Evolutionary conservation across 2,113 vertebrate genomes (phyloP).

Genomic region (Euleptes europaea): DNA sequence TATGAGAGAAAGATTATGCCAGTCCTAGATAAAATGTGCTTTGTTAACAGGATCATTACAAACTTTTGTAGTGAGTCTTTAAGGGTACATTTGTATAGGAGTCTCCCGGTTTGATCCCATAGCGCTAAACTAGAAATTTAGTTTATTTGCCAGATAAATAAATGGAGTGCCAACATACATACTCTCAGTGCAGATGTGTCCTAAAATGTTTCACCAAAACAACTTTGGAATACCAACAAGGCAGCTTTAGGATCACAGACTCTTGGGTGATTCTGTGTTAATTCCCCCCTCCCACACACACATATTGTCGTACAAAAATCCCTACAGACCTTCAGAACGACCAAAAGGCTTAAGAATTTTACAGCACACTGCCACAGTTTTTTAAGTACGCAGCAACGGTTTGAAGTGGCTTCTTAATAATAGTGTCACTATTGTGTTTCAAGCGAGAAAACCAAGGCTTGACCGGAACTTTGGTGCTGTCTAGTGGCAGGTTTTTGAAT

Average conservation of each 20-base stretch:
- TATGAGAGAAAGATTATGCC: not conserved
- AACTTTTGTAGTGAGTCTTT: not conserved
- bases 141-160: too few species aligned
- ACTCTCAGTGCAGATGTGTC: too few species aligned
- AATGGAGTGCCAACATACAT: too few species aligned
- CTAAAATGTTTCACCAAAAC: too few species aligned
- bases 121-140: not conserved
- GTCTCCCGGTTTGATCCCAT: not conserved
- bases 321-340: not conserved
- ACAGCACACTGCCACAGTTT: not conserved
- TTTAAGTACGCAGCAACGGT: not conserved
- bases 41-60: not conserved
- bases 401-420: not conserved
- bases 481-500: constrained; percentile 54
- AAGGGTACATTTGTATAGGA: not conserved
- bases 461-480: constrained; percentile 58
- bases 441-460: not conserved
- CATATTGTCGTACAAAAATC: not conserved
- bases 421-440: not conserved
- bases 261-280: not conserved
- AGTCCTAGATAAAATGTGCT: not conserved
- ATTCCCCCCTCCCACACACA: not conserved
- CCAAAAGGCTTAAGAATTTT: not conserved
- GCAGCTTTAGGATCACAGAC: not conserved
- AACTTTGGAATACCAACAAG: not conserved